Percentiles rank a stretch among this genome's conserved stretches.
Conservation (phyloP, 92 coral and sea anemone species). For the Epizoanthus stellaris region DNA sequence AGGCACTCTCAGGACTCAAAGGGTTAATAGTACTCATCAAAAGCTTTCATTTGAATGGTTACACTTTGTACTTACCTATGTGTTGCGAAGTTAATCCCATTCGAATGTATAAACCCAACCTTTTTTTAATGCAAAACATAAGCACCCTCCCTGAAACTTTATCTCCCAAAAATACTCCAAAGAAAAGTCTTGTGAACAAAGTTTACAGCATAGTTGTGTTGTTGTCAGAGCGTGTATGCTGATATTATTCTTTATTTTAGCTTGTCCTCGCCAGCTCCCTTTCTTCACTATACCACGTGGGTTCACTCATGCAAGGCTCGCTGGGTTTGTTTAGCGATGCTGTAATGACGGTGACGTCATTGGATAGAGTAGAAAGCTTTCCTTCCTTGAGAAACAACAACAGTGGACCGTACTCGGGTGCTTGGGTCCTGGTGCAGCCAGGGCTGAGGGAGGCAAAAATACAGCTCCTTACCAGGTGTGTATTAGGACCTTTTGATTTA, state of each 20-base stretch:
- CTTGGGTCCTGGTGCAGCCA: slow-evolving; percentile 45
- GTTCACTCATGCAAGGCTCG: slow-evolving; percentile 6
- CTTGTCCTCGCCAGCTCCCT: slow-evolving; percentile 21
- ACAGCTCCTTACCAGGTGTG: slow-evolving; percentile 51
- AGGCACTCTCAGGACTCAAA: too few species aligned
- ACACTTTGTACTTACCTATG: too few species aligned
- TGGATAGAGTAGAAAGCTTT: slow-evolving; percentile 37
- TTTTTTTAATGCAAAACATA: too few species aligned
- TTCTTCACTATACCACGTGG: slow-evolving; percentile 17
- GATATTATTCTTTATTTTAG: not conserved
- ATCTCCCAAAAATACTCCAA: too few species aligned
- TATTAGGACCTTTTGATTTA: not conserved
- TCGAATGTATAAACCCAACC: too few species aligned
- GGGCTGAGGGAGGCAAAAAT: slow-evolving; percentile 40
- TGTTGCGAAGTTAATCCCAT: too few species aligned
- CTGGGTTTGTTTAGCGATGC: slow-evolving; percentile 30
- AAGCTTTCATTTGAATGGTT: too few species aligned
- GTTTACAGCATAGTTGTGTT: not conserved
- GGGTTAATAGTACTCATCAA: too few species aligned
- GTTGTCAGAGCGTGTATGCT: not conserved
- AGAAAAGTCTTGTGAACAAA: not conserved
- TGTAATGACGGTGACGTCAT: slow-evolving; percentile 40
- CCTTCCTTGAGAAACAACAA: slow-evolving; percentile 21
- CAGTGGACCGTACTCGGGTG: slow-evolving; percentile 49
- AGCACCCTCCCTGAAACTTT: too few species aligned